phyloP scores from a whole-genome alignment of 1,140 invertebrate genomes.

The Scaptomyza pallida region DNA sequence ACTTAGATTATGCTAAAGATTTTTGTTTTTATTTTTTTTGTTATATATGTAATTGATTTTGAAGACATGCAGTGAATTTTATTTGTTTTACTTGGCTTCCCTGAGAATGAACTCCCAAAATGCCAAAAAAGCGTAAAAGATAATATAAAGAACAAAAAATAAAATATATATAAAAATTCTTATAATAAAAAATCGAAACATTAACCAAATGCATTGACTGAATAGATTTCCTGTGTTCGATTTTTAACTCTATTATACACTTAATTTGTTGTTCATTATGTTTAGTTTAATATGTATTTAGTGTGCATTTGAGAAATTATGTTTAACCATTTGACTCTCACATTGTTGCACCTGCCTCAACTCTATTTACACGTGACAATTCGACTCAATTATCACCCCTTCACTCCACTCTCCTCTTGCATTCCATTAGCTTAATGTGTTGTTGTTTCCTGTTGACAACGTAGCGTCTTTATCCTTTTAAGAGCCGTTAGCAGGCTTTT shows the following conservation, averaged over 20 bases:
- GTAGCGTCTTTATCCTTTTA: not conserved
- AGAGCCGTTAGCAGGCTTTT: slow-evolving; percentile 15
- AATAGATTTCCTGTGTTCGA: not conserved
- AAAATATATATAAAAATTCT: too few species aligned
- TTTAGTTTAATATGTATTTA: slow-evolving; percentile 17
- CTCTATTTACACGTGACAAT: slow-evolving; percentile 39
- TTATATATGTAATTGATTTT: slow-evolving; percentile 30
- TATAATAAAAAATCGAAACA: not conserved
- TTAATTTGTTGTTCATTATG: slow-evolving; percentile 19
- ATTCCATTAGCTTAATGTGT: not conserved
- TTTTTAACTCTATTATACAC: slow-evolving; percentile 12
- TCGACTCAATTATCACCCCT: not conserved
- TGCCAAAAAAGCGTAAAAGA: not conserved
- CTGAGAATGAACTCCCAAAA: slow-evolving; percentile 26
- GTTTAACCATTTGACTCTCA: slow-evolving; percentile 12
- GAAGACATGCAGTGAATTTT: slow-evolving; percentile 34
- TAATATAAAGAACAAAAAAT: not conserved
- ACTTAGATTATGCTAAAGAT: slow-evolving; percentile 10
- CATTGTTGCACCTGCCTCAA: not conserved
- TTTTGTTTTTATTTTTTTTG: not conserved
- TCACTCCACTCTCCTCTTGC: too few species aligned
- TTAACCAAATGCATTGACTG: slow-evolving; percentile 9
- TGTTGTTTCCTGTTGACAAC: not conserved
- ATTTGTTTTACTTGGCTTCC: slow-evolving; percentile 30
- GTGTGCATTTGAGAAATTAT: slow-evolving; percentile 7